Evolutionary conservation across 64 coral and sea anemone species (phyloP), one percentile per base, ranked within the genome.

Genomic region (Porites australiensis): DNA sequence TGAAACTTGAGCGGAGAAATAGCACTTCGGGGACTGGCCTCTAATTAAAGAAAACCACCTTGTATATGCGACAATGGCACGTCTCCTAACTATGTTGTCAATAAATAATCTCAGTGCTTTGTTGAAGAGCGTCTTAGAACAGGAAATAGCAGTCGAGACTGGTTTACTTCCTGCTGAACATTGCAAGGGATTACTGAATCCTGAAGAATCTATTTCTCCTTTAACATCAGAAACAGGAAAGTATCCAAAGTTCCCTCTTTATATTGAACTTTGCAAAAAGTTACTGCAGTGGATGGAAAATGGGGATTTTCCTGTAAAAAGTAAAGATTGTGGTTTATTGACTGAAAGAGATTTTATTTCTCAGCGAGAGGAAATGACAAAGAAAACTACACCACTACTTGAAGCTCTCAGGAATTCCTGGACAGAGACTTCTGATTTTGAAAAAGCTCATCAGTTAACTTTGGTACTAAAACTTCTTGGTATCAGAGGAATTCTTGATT

Each of bases 401-500:
- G 3, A 61, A 58, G 72, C 50, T 20, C 60, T 97, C 5, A 77
- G 64, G 58, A 43, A 20, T 13, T 94, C 82, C 47, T 96, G 91
- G 90, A 57, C 58, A 58, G 58, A 13, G 0, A 76, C 71, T 47
- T 45, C 77, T 55, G 50, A 50, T 3, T 22, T 74, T 13, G 66
- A 87, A 52, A 94, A 82, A 63, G 50, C 15, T 13, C 45, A 12
- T 6, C 23, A 66, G 14, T 47, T 95, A 57, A 20, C 16, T 0
- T 19, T 50, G 52, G 2, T 95, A 64, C 7, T 95, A 52, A 21
- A 76, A 47, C 81, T 52, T 57, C 79, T 98, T 69, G 88, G 90
- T 22, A 19, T 58, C 0, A 86, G 90, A 58, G 89, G 94, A 27
- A 50, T 98, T 61, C 76, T 95, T 58, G 86, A 93, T 93, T 75